Base-by-base conservation (phyloP, 1,140 invertebrate genomes). In the Nasonia vitripennis region DNA sequence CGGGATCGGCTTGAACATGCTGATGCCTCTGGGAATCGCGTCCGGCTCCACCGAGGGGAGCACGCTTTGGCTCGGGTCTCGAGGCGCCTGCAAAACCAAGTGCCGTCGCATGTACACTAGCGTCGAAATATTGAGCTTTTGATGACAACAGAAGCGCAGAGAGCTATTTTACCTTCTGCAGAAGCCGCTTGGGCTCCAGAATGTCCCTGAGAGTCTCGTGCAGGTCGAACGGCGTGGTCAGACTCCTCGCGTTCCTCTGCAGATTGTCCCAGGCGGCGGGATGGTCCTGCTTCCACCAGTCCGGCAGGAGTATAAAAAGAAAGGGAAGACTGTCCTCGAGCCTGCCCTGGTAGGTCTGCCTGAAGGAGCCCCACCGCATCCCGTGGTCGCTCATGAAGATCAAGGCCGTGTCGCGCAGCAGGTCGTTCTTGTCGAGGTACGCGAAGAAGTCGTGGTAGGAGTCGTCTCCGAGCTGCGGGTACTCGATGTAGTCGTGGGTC, bases 361-460 rank as follows among this genome's bases (percentile, higher is more conserved):
- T 91, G 86, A 96, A 95, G 0, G 89, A 88, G 17, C 96, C 96
- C 93, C 95, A 96, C 79, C 93, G 87, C 86, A 96, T 94, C 0
- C 96, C 96, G 89, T 97, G 96, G 88, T 97, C 96, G 88, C 95
- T 96, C 92, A 96, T 95, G 23, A 96, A 93, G 17, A 96, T 90
- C 0, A 97, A 78, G 0, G 95, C 91, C 0, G 95, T 95, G 20
- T 92, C 91, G 48, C 94, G 92, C 6, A 95, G 85, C 2, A 93
- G 78, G 6, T 89, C 87, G 6, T 91, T 51, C 0, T 84, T 74
- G 2, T 67, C 51, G 1, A 94, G 78, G 67, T 91, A 87, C 10
- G 87, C 73, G n/a, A 94, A 48, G 37, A 93, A 90, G 0, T 89
- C 78, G 34, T 87, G 86, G 27, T 94, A 92, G 0, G 89, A 70